Conservation (phyloP, 2,797 vertebrate species). For the Chelon auratus region DNA sequence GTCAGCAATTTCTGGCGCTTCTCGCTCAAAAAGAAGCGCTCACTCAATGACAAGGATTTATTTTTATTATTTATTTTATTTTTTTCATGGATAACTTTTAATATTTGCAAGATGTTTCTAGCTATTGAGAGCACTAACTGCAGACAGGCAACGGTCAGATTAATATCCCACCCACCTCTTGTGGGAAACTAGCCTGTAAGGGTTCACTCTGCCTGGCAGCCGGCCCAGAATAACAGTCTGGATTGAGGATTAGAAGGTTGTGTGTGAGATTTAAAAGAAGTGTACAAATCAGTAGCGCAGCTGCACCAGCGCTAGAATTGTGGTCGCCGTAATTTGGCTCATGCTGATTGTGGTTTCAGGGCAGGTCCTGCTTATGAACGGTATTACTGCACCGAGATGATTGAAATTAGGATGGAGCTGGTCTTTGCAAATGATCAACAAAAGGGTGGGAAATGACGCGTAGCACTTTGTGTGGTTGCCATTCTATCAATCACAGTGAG, state of each 20-base stretch:
- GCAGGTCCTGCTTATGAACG: conserved; percentile 21
- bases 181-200: conserved; percentile 47
- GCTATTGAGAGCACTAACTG: conserved; percentile 12
- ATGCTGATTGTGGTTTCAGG: conserved; percentile 39
- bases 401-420: background rate
- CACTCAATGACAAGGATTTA: background rate
- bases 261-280: conserved; percentile 45
- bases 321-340: conserved; percentile 43
- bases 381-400: background rate
- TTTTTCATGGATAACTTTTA: background rate
- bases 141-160: conserved; percentile 15
- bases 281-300: conserved; percentile 26
- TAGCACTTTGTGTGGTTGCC: conserved; percentile 1
- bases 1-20: conserved; percentile 7
- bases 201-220: conserved; percentile 44
- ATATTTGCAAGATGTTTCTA: conserved; percentile 17
- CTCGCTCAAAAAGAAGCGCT: background rate
- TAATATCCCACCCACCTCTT: conserved; percentile 44
- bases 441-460: conserved; percentile 12
- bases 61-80: too few species aligned
- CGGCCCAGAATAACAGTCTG: conserved; percentile 62
- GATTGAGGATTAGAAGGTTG: conserved; percentile 50
- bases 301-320: conserved; percentile 34
- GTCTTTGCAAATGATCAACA: conserved; percentile 6
- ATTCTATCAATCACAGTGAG: background rate